Conservation (phyloP, 1,140 invertebrate genomes). For the Caenorhabditis remanei region DNA sequence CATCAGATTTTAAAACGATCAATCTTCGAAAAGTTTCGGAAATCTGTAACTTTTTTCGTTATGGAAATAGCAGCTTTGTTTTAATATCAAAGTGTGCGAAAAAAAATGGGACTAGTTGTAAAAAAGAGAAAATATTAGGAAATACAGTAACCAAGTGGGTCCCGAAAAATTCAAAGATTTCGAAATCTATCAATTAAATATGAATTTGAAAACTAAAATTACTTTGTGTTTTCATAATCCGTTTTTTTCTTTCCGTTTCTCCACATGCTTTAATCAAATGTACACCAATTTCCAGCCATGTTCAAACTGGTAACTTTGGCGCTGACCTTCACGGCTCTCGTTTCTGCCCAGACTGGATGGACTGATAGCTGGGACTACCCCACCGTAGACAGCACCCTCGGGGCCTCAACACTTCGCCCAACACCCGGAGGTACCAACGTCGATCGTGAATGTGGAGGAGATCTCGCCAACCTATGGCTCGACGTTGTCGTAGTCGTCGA, state of each 20-base stretch:
- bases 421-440: conserved; percentile 15
- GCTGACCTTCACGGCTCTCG: not conserved
- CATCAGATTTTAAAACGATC: too few relatives aligned
- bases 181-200: too few relatives aligned
- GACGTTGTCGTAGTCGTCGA: conserved; percentile 45
- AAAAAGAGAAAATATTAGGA: too few relatives aligned
- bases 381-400: not conserved
- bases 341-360: not conserved
- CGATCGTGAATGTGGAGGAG: conserved; percentile 41
- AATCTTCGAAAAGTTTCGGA: too few relatives aligned
- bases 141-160: too few relatives aligned
- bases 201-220: too few relatives aligned
- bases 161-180: too few relatives aligned
- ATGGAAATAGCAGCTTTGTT: too few relatives aligned
- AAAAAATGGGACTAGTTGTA: too few relatives aligned
- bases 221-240: too few relatives aligned
- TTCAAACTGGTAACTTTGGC: conserved; percentile 26
- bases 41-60: too few relatives aligned
- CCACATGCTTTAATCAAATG: not conserved
- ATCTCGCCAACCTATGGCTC: conserved; percentile 35
- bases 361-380: not conserved
- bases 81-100: too few relatives aligned
- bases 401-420: not conserved
- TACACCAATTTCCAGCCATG: conserved; percentile 3
- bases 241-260: not conserved